Conservation (phyloP, 2,113 vertebrate species). For the Arizona elegans region DNA sequence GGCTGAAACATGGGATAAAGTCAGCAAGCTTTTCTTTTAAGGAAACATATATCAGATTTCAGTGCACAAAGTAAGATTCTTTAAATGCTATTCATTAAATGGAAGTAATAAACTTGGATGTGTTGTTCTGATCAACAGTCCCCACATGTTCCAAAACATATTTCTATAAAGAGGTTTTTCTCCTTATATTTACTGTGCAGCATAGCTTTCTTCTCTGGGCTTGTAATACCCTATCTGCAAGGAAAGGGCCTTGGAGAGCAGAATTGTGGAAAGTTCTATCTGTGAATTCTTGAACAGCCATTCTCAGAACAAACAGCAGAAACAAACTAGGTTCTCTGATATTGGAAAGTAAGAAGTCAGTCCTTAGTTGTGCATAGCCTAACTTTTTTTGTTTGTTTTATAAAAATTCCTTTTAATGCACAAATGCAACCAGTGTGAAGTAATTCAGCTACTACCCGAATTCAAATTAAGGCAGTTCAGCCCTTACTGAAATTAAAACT, state of each 20-base stretch:
- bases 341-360: not conserved
- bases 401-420: not conserved
- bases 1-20: not conserved
- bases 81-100: constrained; percentile 50
- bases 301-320: not conserved
- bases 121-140: constrained; percentile 6
- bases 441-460: not conserved
- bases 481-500: not conserved
- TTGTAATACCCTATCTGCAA: not conserved
- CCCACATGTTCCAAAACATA: not conserved
- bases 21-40: not conserved
- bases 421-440: not conserved
- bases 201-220: not conserved
- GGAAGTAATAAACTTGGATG: not conserved
- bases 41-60: not conserved
- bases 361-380: not conserved
- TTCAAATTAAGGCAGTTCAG: not conserved
- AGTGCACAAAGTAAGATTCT: not conserved
- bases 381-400: not conserved
- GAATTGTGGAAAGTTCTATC: not conserved
- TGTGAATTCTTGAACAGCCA: not conserved
- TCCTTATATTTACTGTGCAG: not conserved
- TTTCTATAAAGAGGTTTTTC: not conserved
- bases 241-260: not conserved
- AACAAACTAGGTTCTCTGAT: not conserved